Conservation (phyloP, 2,888 invertebrate species). For the Tetheella fluctuosa region DNA sequence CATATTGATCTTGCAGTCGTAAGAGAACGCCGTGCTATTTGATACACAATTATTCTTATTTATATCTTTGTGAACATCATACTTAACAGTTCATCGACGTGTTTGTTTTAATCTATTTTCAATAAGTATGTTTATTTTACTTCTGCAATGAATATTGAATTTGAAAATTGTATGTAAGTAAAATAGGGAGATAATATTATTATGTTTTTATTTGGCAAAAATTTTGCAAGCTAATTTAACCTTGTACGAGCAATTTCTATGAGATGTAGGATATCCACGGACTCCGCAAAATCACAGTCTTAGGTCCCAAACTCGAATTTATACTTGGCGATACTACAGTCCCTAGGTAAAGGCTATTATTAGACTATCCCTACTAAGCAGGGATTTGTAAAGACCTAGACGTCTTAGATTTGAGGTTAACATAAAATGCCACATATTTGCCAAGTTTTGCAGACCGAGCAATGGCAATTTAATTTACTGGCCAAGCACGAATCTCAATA, state of each 20-base stretch:
- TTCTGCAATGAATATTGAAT: not conserved
- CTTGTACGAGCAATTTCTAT: slow-evolving; percentile 1
- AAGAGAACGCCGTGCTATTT: not conserved
- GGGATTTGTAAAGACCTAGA: not conserved
- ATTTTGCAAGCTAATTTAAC: not conserved
- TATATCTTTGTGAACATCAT: not conserved
- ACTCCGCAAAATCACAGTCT: not conserved
- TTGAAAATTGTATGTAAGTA: not conserved
- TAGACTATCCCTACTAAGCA: not conserved
- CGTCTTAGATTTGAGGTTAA: not conserved
- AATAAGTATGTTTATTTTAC: not conserved
- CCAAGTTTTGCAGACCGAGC: not conserved
- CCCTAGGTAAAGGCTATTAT: not conserved
- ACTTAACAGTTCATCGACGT: not conserved
- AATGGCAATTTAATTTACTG: not conserved
- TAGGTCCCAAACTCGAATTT: not conserved
- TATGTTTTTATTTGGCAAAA: no score
- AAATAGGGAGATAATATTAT: no score
- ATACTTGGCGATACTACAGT: not conserved
- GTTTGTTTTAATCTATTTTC: not conserved
- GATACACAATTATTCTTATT: slow-evolving; percentile 1
- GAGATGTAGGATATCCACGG: not conserved
- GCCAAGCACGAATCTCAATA: no score
- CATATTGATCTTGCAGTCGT: not conserved
- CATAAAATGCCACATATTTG: not conserved